Base-by-base conservation (phyloP, 2,888 invertebrate genomes). In the Margaritifera margaritifera region DNA sequence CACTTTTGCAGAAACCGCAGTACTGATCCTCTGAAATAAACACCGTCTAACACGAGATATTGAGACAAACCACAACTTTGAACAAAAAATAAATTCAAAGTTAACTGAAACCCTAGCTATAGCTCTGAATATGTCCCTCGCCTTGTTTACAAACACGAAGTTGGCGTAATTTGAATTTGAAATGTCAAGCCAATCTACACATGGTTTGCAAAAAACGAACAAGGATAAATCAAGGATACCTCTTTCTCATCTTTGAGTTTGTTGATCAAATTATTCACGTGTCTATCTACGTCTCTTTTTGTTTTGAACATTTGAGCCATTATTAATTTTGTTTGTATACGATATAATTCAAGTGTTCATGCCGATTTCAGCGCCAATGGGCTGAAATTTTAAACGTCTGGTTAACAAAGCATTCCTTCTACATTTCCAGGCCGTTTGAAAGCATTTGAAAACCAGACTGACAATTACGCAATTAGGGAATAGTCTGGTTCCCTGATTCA, bases 151-250 rank as follows among this genome's bases (percentile, higher is more conserved):
- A 42, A 15, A 42, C 42, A 15, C 42, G 15, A 42, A 1, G 42
- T 42, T 11, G 11, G 42, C 11, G 42, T 15, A 11, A 42, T 42
- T 42, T 42, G 15, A 42, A 42, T 42, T 42, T 42, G 42, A 42
- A 42, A 11, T 15, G 42, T 42, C 53, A 64, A 31, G 4, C 25
- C 20, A 53, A 51, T 54, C 42, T 27, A 25, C 20, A 31, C 50
- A 6, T 57, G 50, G 25, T 18, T 6, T 20, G 22, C 25, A 94
- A 89, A 31, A 92, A 91, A 82, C 77, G 71, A 79, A 75, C 71
- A 72, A 54, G 57, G 64, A 24, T 71, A 66, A 20, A 31, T n/a
- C 6, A 27, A 60, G 53, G 55, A 68, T 80, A 88, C 88, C 86
- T 88, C 87, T 69, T 84, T 84, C 63, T 86, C 85, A 51, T 85